Evolutionary conservation across 1,140 invertebrate genomes (phyloP).

Genomic region (Plectrocnemia conspersa): DNA sequence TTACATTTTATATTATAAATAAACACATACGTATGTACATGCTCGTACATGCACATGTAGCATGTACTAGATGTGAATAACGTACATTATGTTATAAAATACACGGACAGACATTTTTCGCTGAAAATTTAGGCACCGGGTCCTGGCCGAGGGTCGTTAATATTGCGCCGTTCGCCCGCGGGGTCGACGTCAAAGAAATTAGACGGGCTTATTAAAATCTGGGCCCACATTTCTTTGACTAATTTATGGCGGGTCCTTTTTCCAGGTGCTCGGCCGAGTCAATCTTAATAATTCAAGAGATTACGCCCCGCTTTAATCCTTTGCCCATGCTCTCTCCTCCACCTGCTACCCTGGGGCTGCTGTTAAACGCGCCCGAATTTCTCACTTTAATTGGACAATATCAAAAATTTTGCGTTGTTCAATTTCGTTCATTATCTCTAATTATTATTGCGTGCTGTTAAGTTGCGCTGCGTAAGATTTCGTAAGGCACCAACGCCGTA

Average conservation of each 20-base stretch:
- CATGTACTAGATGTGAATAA: not conserved
- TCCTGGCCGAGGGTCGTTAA: not conserved
- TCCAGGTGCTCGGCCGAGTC: constrained; percentile 5
- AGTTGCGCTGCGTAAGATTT: no score
- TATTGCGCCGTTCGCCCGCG: not conserved
- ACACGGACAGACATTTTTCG: not conserved
- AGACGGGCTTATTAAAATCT: constrained; percentile 22
- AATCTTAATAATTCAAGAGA: constrained; percentile 20
- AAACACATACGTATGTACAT: no score
- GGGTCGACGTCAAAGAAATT: constrained; percentile 22
- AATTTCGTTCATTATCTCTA: no score
- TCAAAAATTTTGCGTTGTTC: no score
- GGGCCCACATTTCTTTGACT: constrained; percentile 2
- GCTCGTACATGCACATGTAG: no score
- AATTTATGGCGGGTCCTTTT: constrained; percentile 16
- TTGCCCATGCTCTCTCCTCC: not conserved
- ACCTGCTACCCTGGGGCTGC: not conserved
- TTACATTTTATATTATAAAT: no score
- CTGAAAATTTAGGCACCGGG: not conserved
- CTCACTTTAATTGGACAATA: constrained; percentile 9
- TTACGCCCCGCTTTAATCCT: constrained; percentile 15
- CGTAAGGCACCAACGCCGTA: no score
- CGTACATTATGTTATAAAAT: not conserved
- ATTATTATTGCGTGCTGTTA: no score
- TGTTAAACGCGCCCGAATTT: not conserved